Evolutionary conservation across 2,888 invertebrate genomes (phyloP), one percentile per base, ranked within the genome.

Genomic region (Bugula neritina): DNA sequence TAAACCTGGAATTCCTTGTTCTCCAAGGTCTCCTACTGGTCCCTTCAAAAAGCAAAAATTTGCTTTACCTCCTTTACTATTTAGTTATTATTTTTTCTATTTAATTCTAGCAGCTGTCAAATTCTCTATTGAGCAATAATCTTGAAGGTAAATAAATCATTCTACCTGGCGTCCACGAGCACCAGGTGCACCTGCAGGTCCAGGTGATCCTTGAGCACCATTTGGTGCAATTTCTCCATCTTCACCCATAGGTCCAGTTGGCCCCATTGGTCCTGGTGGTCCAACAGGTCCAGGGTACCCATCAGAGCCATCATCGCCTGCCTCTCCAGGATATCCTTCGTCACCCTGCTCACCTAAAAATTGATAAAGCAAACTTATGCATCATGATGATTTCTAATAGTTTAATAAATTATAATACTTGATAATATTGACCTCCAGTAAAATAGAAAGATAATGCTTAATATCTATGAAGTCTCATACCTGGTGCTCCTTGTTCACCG

Each of bases 261-360:
- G 23, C 35, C 72, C 73, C 31, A 29, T 25, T 21, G 29, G 35
- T 10, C 73, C 73, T 31, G 35, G 69, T 5, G 71, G 63, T 71
- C 73, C 73, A 25, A 27, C 55, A 21, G 71, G 73, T 31, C 73
- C 73, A 54, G 70, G 55, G 21, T 69, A 69, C 21, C 74, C 74
- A 69, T 63, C 55, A 17, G 35, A 23, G 13, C 74, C 74, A 27
- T 35, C 31, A 25, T 43, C 35, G 27, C 74, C 74, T 10, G 69
- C 17, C n/a, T 17, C n/a, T 69, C 74, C 74, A 35, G 43, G 34
- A 1, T 34, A 10, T 31, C 73, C 73, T 21, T 27, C 29, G 13
- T 27, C 52, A 55, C 73, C 73, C 27, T 71, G 54, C n/a, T 71
- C 71, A n/a, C 75, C 75, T 73, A 29, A 35, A 43, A 43, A 43